Evolutionary conservation across 2,797 vertebrate genomes (phyloP).

Genomic region (Chaenodraco wilsoni): DNA sequence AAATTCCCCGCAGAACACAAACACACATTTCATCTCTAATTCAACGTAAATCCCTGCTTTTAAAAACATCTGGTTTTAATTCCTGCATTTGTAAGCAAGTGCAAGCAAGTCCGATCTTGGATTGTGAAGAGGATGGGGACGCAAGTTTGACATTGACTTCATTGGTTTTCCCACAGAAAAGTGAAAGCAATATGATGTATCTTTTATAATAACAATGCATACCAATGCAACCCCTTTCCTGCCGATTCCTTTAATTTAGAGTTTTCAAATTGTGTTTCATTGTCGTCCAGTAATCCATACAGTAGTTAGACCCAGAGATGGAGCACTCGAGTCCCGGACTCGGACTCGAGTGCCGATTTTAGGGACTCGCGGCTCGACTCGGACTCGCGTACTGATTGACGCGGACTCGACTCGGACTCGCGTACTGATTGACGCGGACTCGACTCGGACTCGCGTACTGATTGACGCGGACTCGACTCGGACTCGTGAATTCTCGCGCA

Average conservation of each 20-base stretch:
- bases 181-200: background rate
- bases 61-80: background rate
- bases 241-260: background rate
- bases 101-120: background rate
- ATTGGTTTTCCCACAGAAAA: background rate
- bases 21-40: constrained; percentile 14
- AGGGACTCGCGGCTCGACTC: too few species aligned
- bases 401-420: too few species aligned
- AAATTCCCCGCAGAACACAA: background rate
- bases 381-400: too few species aligned
- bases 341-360: too few species aligned
- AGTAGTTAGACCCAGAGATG: background rate
- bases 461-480: too few species aligned
- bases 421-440: too few species aligned
- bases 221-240: background rate
- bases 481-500: too few species aligned
- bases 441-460: too few species aligned
- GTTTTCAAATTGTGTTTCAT: background rate
- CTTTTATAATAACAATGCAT: constrained; percentile 4
- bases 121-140: background rate
- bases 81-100: background rate
- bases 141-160: background rate
- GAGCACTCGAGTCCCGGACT: too few species aligned
- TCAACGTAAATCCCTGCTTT: background rate
- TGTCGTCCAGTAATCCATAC: background rate